Conservation (phyloP, 1,140 invertebrate genomes). For the Microplitis mediator region DNA sequence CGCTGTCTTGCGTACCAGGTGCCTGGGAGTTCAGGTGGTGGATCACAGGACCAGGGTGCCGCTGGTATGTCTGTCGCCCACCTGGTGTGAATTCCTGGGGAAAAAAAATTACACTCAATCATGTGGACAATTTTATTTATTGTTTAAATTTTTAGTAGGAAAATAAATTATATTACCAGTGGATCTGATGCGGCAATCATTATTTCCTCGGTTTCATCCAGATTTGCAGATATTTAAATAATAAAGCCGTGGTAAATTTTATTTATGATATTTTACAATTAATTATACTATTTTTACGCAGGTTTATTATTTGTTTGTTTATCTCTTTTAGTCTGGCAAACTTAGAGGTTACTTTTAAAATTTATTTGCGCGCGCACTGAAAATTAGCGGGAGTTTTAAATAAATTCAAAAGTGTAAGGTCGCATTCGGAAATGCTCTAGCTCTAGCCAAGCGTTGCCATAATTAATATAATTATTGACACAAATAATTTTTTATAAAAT, state of each 20-base stretch:
- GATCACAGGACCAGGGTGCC: conserved; percentile 74
- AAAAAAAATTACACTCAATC: background rate
- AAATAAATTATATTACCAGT: conserved; percentile 66
- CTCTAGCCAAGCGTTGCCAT: too few species aligned
- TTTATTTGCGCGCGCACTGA: too few species aligned
- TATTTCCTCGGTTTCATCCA: conserved; percentile 75
- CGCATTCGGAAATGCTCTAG: too few species aligned
- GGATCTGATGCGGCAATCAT: conserved; percentile 84
- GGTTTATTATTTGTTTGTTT: conserved; percentile 38
- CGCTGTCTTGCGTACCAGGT: conserved; percentile 60
- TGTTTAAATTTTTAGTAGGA: background rate
- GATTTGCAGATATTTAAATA: conserved; percentile 65
- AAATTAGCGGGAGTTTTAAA: too few species aligned
- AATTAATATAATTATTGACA: too few species aligned
- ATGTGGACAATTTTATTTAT: background rate
- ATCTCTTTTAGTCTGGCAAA: too few species aligned
- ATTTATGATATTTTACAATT: background rate
- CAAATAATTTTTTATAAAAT: too few species aligned
- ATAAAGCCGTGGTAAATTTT: background rate
- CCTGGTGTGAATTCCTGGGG: conserved; percentile 85
- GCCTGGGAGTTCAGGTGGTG: conserved; percentile 34
- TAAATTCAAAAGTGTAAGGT: too few species aligned
- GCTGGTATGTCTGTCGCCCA: conserved; percentile 78
- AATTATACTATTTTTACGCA: background rate
- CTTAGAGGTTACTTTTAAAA: too few species aligned